These are phyloP conservation scores for Silurus lanzhouensis DNA, from an alignment of 2,797 vertebrate species.

Conservation along the genomic window DNA sequence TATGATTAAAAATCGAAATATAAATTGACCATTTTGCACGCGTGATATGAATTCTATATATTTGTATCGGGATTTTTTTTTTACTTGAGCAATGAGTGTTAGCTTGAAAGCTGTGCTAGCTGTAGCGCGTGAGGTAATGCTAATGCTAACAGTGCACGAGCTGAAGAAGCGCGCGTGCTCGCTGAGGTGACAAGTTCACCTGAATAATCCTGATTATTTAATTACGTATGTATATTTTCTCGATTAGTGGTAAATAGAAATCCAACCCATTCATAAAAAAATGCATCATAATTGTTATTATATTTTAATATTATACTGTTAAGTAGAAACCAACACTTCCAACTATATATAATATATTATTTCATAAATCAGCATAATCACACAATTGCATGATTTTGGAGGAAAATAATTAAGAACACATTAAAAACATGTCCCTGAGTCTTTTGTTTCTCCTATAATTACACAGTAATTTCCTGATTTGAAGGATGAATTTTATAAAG, in stretches of 20 bases:
- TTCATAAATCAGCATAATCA: too few species aligned
- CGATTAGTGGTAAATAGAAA: too few species aligned
- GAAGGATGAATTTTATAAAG: too few species aligned
- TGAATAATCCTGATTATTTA: too few species aligned
- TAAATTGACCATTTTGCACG: not conserved
- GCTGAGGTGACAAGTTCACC: constrained; percentile 1
- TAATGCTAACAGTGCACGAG: not conserved
- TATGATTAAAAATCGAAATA: not conserved
- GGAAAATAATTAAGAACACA: too few species aligned
- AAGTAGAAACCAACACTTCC: not conserved
- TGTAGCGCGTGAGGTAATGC: not conserved
- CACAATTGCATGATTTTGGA: too few species aligned
- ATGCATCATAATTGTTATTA: not conserved
- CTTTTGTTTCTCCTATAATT: too few species aligned
- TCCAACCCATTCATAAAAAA: too few species aligned
- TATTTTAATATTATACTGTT: not conserved
- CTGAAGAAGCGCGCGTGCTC: constrained; percentile 4
- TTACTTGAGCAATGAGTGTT: not conserved
- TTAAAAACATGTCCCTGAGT: too few species aligned
- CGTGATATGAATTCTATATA: not conserved
- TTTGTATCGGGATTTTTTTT: not conserved
- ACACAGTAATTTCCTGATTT: too few species aligned
- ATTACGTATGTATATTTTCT: too few species aligned
- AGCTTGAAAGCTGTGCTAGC: not conserved
- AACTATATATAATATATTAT: too few species aligned